Base-by-base conservation (phyloP, 2,888 invertebrate species). In the Rhagophthalmus giganteus region DNA sequence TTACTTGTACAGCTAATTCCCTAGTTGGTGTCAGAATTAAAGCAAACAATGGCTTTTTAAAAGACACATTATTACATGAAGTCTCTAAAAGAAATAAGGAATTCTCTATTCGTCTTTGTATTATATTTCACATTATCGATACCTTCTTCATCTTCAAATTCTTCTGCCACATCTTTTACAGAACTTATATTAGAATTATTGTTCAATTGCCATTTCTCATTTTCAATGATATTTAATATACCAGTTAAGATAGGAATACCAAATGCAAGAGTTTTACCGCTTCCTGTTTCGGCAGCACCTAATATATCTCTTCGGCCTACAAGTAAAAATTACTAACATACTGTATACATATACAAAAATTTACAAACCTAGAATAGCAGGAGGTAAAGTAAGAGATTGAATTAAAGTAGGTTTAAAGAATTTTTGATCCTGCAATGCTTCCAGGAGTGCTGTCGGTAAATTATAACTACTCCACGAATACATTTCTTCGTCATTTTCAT, bases 261-360 rank as follows among this genome's bases (percentile, higher is more conserved):
- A 78, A 98, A 99, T 0, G 98, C 98, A 39, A 99, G 76, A 0
- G 99, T 99, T 79, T 99, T 99, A 0, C 99, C 99, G 74, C 96
- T 97, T 0, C 99, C 99, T 0, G 99, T 99, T 79, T 98, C 96
- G 1, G 98, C 98, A 44, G 98, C 98, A n/a, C 97, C 99, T 1
- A 99, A 75, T 60, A 99, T 90, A 74, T 99, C 97, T 74, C 89
- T 82, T 34, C 86, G 81, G 27, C 86, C 82, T 82, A 63, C 9
- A 70, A 70, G 59, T 27, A 54, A 27, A 24, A 10, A 34, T 6
- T 5, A 4, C 25, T 26, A 25, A 1, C 8, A 10, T 5, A 7
- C 7, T 31, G 5, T 12, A 6, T 16, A 34, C 14, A 7, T 13
- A 10, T n/a, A 2, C 3, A 2, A 15, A 15, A n/a, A 2, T 13